Percentiles rank a stretch among this genome's conserved stretches.
Evolutionary conservation across 2,113 vertebrate genomes (phyloP).

Genomic region (Hemicordylus capensis): DNA sequence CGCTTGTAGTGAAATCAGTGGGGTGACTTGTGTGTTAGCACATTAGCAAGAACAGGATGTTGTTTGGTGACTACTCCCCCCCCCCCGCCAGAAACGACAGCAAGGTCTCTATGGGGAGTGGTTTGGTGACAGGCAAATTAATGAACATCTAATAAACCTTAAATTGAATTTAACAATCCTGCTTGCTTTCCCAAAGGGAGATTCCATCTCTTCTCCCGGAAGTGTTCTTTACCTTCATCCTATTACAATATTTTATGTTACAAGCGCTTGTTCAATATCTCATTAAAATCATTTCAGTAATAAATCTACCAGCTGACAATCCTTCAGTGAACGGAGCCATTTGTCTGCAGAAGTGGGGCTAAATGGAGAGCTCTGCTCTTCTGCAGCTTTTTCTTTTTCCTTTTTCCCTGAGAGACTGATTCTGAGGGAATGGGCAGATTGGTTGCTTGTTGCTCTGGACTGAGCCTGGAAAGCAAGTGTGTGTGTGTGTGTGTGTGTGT

Average conservation of each 20-base stretch:
- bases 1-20: too few species aligned
- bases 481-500: too few species aligned
- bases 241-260: constrained; percentile 15
- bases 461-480: neutral
- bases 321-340: neutral
- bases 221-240: neutral
- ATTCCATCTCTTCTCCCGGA: constrained; percentile 26
- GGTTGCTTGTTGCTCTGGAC: neutral
- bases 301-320: constrained; percentile 35
- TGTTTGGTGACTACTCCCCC: too few species aligned
- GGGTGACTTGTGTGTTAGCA: too few species aligned
- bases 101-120: neutral
- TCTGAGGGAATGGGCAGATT: neutral
- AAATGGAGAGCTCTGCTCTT: neutral
- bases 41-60: too few species aligned
- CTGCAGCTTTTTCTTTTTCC: neutral
- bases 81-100: neutral
- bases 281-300: constrained; percentile 42
- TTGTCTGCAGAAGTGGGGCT: neutral
- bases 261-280: constrained; percentile 24
- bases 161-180: constrained; percentile 9
- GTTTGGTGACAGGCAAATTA: constrained; percentile 31
- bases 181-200: neutral
- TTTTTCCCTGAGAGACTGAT: neutral
- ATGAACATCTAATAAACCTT: constrained; percentile 8